phyloP scores from a whole-genome alignment of 2,888 invertebrate genomes.

The Acrobeloides nanus region DNA sequence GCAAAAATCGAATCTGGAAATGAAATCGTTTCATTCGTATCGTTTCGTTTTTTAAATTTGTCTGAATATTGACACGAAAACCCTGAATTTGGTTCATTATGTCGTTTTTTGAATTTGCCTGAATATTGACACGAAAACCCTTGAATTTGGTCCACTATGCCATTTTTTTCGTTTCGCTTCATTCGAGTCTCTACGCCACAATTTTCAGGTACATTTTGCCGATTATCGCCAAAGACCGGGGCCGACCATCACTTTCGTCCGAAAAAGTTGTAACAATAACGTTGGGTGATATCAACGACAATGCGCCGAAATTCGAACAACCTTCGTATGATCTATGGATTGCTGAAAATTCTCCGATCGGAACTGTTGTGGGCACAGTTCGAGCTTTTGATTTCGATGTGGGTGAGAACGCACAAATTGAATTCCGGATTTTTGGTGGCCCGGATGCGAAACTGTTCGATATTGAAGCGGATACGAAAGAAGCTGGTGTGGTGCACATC shows the following conservation, averaged over 20 bases:
- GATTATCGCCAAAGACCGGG: conserved; percentile 76
- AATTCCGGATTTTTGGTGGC: conserved; percentile 87
- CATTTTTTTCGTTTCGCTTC: neutral
- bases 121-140: too few relatives aligned
- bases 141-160: too few relatives aligned
- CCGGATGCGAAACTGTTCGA: conserved; percentile 62
- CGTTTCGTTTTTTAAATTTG: too few relatives aligned
- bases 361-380: conserved; percentile 82
- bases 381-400: conserved; percentile 85
- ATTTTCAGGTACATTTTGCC: conserved; percentile 63
- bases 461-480: conserved; percentile 27
- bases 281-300: conserved; percentile 68
- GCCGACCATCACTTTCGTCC: conserved; percentile 68
- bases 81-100: too few relatives aligned
- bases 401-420: conserved; percentile 79
- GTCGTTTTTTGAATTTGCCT: too few relatives aligned
- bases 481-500: conserved; percentile 63
- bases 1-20: too few relatives aligned
- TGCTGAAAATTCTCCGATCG: conserved; percentile 89
- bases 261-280: conserved; percentile 70
- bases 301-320: conserved; percentile 65
- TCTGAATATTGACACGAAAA: too few relatives aligned
- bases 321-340: conserved; percentile 81
- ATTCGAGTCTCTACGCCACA: neutral
- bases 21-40: too few relatives aligned